Evolutionary conservation across 2,113 vertebrate species (phyloP), one percentile per base, ranked within the genome.

Genomic region (Telmatochromis sp.): DNA sequence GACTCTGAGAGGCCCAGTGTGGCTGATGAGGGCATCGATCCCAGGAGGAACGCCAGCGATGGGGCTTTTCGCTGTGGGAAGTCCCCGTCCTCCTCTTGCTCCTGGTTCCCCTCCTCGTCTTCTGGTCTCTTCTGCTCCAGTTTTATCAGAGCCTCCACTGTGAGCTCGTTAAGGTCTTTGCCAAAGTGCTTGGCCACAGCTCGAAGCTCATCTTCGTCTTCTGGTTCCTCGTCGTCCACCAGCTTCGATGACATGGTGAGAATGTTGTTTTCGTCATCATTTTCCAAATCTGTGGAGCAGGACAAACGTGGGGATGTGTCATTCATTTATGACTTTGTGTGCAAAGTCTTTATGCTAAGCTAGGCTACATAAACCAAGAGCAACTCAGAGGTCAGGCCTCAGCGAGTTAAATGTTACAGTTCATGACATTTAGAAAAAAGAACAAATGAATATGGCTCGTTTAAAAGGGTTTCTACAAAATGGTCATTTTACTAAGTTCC

Each of bases 151-250:
- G 28, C 95, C 81, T 57, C 96, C 86, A 54, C 94, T 68, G 5
- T 96, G 80, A 85, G 97, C 87, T 88, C 94, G 35, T 91, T 96
- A 4, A 98, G 96, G 80, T 97, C 96, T 87, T 97, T 97, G 92
- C 97, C 97, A 60, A 99, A 96, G 93, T 98, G 98, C 85, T 96
- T 97, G 73, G 98, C 98, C 2, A 97, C 97, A 2, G 97, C 98
- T 93, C 96, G 95, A 15, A 99, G 95, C 65, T 98, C 91, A 0
- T 94, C 91, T 0, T 91, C 98, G 49, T 97, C 97, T 51, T 97
- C 97, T 1, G 82, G 84, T 1, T 98, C 98, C 10, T 97, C 94
- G 9, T 92, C 82, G 4, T 95, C 4, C 2, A 2, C 40, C 6
- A 4, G 3, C 49, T 95, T 95, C 2, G 95, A 94, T 0, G 85